A percentile compares a stretch with the other conserved stretches of the same genome.
These are phyloP conservation scores for Parnassius mnemosyne DNA, from an alignment of 2,888 invertebrate species.

Conservation along the genomic window DNA sequence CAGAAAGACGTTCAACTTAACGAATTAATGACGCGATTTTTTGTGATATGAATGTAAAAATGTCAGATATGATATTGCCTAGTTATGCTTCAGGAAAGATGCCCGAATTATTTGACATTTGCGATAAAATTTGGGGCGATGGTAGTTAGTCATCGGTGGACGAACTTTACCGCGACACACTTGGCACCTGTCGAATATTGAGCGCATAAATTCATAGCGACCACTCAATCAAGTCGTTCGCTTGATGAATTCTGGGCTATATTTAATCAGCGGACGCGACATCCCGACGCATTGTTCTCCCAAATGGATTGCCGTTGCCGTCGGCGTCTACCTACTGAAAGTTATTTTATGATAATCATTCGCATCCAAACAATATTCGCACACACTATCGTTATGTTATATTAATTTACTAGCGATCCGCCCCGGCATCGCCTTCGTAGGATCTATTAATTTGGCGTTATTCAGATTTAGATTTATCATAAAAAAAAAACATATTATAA, in stretches of 20 bases:
- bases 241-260: constrained; percentile 78
- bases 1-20: too few species aligned
- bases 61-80: constrained; percentile 27
- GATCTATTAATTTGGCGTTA: too few species aligned
- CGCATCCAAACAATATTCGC: too few species aligned
- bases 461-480: too few species aligned
- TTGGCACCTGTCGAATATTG: constrained; percentile 82
- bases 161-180: constrained; percentile 79
- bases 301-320: constrained; percentile 60
- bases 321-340: constrained; percentile 48
- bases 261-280: constrained; percentile 73
- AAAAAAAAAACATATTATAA: too few species aligned
- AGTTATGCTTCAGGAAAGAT: constrained; percentile 53
- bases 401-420: too few species aligned
- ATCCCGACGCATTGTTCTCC: constrained; percentile 72
- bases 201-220: constrained; percentile 79
- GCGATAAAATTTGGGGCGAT: constrained; percentile 75
- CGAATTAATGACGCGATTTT: too few species aligned
- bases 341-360: constrained; percentile 46
- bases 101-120: constrained; percentile 80
- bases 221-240: constrained; percentile 65
- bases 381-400: too few species aligned
- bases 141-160: constrained; percentile 76
- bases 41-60: constrained; percentile 2
- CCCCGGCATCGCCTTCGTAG: too few species aligned